Percentiles rank a stretch among this genome's conserved stretches.
phyloP scores from a whole-genome alignment of 2,113 vertebrate genomes.

The Festucalex cinctus region DNA sequence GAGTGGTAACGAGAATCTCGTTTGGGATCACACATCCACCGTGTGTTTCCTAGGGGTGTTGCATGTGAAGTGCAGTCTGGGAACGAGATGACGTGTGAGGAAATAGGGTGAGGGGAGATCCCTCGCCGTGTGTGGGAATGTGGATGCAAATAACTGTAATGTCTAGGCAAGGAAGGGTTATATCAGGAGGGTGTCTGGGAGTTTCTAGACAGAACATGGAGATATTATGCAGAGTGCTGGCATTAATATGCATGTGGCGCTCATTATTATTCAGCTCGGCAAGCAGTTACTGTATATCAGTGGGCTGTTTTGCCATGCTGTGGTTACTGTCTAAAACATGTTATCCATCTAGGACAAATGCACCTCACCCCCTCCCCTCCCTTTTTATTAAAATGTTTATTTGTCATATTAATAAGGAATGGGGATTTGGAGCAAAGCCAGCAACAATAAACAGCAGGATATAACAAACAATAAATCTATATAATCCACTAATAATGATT shows the following conservation, averaged over 20 bases:
- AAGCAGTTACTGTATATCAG: slow-evolving; percentile 57
- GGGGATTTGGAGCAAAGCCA: not conserved
- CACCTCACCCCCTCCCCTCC: slow-evolving; percentile 44
- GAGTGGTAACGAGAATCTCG: slow-evolving; percentile 80
- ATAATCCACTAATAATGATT: not conserved
- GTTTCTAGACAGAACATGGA: slow-evolving; percentile 77
- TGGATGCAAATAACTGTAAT: slow-evolving; percentile 74
- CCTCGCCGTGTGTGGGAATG: slow-evolving; percentile 77
- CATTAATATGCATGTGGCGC: slow-evolving; percentile 80
- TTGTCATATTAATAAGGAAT: slow-evolving; percentile 21
- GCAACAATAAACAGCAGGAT: slow-evolving; percentile 3
- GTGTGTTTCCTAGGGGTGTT: slow-evolving; percentile 49
- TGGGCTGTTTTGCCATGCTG: slow-evolving; percentile 52
- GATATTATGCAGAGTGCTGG: slow-evolving; percentile 80
- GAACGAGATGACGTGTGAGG: slow-evolving; percentile 44
- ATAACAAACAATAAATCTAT: slow-evolving; percentile 9
- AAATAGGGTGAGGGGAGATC: slow-evolving; percentile 39
- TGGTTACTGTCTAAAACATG: slow-evolving; percentile 49
- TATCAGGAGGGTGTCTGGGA: slow-evolving; percentile 56
- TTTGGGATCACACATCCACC: slow-evolving; percentile 71
- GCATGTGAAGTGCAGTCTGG: slow-evolving; percentile 36
- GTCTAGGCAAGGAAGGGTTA: slow-evolving; percentile 72
- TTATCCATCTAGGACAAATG: slow-evolving; percentile 63
- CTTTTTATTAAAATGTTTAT: slow-evolving; percentile 56
- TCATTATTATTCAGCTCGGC: slow-evolving; percentile 67